Conservation (phyloP, 2,797 vertebrate species). For the Betta splendens region DNA sequence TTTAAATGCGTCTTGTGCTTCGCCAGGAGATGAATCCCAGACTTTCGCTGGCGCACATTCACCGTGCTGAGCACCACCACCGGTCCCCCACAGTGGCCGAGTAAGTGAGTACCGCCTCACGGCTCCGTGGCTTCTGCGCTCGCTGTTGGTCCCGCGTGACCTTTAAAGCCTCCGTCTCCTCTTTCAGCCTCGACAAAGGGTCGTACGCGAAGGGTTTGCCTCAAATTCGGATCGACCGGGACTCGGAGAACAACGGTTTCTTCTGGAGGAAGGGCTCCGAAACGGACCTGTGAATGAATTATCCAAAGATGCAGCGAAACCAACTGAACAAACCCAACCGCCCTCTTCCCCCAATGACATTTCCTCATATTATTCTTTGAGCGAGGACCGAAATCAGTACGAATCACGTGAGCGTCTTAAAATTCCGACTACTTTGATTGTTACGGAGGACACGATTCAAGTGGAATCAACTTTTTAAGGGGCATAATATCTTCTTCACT, state of each 20-base stretch:
- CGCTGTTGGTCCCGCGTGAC: background rate
- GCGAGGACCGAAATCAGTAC: conserved; percentile 38
- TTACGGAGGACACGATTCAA: conserved; percentile 23
- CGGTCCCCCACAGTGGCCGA: conserved; percentile 83
- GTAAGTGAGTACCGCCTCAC: conserved; percentile 77
- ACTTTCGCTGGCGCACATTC: conserved; percentile 92
- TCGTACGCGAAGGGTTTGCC: conserved; percentile 84
- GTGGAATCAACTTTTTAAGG: conserved; percentile 35
- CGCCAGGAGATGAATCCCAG: conserved; percentile 87
- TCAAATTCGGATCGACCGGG: conserved; percentile 86
- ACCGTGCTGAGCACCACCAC: conserved; percentile 92
- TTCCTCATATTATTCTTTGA: conserved; percentile 17
- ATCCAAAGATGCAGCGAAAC: conserved; percentile 67
- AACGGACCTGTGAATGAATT: conserved; percentile 84
- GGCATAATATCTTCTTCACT: conserved; percentile 29
- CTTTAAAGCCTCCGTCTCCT: conserved; percentile 10
- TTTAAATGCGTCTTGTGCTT: conserved; percentile 4
- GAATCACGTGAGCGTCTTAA: conserved; percentile 37
- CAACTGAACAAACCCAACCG: conserved; percentile 11
- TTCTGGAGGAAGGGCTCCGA: conserved; percentile 87
- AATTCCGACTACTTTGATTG: conserved; percentile 24
- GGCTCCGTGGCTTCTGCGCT: too few relatives aligned
- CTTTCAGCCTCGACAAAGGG: conserved; percentile 83
- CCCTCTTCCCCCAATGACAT: conserved; percentile 20
- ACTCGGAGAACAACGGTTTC: conserved; percentile 82